Conservation (phyloP, 2,888 invertebrate genomes). For the Gisinianus flammeolus region DNA sequence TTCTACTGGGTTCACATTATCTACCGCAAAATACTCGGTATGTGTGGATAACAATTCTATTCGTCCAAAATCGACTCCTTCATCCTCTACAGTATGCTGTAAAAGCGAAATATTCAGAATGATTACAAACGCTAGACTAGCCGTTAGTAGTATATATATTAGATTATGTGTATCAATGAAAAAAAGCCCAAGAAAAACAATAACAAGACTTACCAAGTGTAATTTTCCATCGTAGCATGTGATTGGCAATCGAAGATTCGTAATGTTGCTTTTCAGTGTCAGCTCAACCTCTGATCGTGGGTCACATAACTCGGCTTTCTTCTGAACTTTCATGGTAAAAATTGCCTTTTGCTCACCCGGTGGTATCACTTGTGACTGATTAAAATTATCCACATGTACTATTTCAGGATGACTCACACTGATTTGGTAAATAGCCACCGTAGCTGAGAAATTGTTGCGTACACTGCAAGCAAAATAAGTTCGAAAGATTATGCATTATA, state of each 20-base stretch:
- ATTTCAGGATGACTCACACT: slow-evolving; percentile 58
- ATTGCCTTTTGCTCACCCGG: slow-evolving; percentile 56
- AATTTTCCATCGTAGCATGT: slow-evolving; percentile 76
- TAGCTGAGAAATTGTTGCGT: slow-evolving; percentile 56
- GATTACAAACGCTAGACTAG: neutral
- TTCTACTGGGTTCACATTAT: slow-evolving; percentile 78
- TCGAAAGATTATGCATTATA: neutral
- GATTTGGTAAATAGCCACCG: slow-evolving; percentile 58
- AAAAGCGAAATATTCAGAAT: neutral
- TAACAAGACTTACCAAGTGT: slow-evolving; percentile 64
- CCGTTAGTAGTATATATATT: neutral
- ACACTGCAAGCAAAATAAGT: slow-evolving; percentile 48
- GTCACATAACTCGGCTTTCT: slow-evolving; percentile 55
- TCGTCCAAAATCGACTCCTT: slow-evolving; percentile 69
- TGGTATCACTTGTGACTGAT: slow-evolving; percentile 54
- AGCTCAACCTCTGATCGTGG: slow-evolving; percentile 61
- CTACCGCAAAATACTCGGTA: slow-evolving; percentile 73
- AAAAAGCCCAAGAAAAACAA: neutral
- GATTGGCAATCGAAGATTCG: slow-evolving; percentile 73
- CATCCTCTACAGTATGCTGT: slow-evolving; percentile 52
- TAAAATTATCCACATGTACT: slow-evolving; percentile 54
- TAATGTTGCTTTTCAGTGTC: slow-evolving; percentile 75
- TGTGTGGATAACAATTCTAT: slow-evolving; percentile 71
- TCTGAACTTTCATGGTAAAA: slow-evolving; percentile 53
- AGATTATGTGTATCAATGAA: no score